Evolutionary conservation across 2,888 invertebrate genomes (phyloP), one percentile per base, ranked within the genome.

Genomic region (Papilio protenor): DNA sequence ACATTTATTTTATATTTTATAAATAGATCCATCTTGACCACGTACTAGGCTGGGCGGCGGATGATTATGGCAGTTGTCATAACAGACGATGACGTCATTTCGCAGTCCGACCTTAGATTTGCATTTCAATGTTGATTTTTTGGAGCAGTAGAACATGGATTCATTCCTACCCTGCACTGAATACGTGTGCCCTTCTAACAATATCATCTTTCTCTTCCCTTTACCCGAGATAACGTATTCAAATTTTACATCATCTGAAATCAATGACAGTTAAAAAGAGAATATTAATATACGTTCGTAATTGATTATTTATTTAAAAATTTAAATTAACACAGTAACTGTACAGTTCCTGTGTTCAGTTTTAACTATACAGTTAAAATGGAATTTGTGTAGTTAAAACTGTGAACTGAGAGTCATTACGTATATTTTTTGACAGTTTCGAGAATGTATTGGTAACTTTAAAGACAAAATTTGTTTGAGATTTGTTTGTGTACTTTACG

Each of bases 111-210:
- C 77, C 23, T 81, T 81, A 1, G 87, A 86, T 64, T 81, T 82
- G 76, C 89, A 89, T 0, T 83, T 83, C 1, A 47, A 79, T 23
- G 71, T 82, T 0, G 79, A 66, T 75, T 87, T 87, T 52, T 81
- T 86, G 2, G 89, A 87, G 75, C 89, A 89, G 76, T 87, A 87
- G 77, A 82, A 85, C 5, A 81, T 81, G 8, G 76, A 79, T 12
- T 81, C 80, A 66, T 82, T 85, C 3, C 85, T 83, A 2, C 86
- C 85, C 77, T 85, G 84, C 2, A 86, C 79, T 1, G 87, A 87
- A 77, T 86, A 89, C 8, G 86, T 87, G 78, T 86, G 81, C 0
- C 86, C 85, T 18, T 85, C 59, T 0, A 86, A 81, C 23, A 87
- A 64, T 3, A 89, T 83, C 4, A 87, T 69, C 40, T 84, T 82